A percentile compares a stretch with the other conserved stretches of the same genome.
phyloP scores from a whole-genome alignment of 2,113 vertebrate genomes.

The Dasypus novemcinctus region DNA sequence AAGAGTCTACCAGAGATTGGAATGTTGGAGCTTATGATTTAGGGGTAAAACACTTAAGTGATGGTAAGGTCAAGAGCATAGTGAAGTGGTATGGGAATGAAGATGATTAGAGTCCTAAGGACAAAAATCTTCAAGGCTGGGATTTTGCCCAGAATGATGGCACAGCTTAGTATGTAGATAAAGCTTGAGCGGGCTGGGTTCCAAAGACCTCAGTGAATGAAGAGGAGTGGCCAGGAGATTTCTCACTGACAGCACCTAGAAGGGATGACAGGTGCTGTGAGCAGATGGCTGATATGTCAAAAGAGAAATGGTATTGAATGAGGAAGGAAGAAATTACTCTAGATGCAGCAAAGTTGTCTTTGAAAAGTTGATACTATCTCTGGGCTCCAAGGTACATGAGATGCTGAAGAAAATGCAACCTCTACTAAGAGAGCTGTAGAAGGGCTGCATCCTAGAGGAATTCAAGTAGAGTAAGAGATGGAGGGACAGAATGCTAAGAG shows the following conservation, averaged over 20 bases:
- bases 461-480: neutral
- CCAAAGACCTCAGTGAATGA: neutral
- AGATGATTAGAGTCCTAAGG: neutral
- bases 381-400: neutral
- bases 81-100: neutral
- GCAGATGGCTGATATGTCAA: neutral
- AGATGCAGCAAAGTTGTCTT: neutral
- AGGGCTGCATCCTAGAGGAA: neutral
- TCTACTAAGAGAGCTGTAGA: neutral
- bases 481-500: neutral
- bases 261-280: neutral
- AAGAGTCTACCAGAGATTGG: neutral
- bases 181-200: neutral
- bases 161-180: neutral
- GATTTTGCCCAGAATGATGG: neutral
- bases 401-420: neutral
- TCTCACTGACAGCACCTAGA: neutral
- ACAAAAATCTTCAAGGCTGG: neutral
- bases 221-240: neutral
- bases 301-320: neutral
- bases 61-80: neutral
- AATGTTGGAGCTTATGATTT: neutral
- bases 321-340: neutral
- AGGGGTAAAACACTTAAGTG: neutral
- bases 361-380: neutral